phyloP scores from a whole-genome alignment of 2,113 vertebrate species.

The Ammodytes dubius region DNA sequence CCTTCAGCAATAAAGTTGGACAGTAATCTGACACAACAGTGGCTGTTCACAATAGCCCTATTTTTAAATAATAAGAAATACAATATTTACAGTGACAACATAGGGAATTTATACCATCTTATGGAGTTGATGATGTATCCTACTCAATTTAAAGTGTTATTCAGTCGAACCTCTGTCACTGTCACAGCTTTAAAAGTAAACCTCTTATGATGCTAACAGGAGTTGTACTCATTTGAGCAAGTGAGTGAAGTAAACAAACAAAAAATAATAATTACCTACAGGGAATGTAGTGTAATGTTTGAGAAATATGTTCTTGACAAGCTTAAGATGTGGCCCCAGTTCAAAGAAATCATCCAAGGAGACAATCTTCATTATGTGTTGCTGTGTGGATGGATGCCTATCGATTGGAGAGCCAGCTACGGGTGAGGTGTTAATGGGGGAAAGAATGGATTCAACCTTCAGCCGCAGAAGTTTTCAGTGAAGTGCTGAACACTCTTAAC shows the following conservation, averaged over 20 bases:
- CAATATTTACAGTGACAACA: conserved; percentile 55
- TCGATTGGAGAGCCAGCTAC: conserved; percentile 45
- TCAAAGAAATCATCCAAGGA: conserved; percentile 41
- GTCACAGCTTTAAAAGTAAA: background rate
- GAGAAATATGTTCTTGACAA: conserved; percentile 43
- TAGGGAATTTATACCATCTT: background rate
- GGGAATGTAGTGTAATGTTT: background rate
- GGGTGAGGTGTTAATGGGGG: background rate
- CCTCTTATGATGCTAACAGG: background rate
- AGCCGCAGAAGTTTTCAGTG: conserved; percentile 9
- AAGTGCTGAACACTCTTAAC: conserved; percentile 49
- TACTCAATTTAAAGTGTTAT: conserved; percentile 9
- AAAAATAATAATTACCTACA: background rate
- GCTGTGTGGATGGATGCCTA: conserved; percentile 38
- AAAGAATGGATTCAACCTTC: conserved; percentile 39
- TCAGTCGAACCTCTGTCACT: background rate
- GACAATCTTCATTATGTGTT: conserved; percentile 35
- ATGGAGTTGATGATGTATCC: background rate
- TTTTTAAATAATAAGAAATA: conserved; percentile 33
- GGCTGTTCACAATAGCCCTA: conserved; percentile 7
- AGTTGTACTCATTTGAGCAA: conserved; percentile 2
- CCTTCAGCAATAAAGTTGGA: background rate
- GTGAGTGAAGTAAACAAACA: background rate
- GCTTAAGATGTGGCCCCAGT: conserved; percentile 31
- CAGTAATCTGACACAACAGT: conserved; percentile 1